Evolutionary conservation across 2,888 invertebrate genomes (phyloP), one percentile per base, ranked within the genome.

Genomic region (Eupithecia subfuscata): DNA sequence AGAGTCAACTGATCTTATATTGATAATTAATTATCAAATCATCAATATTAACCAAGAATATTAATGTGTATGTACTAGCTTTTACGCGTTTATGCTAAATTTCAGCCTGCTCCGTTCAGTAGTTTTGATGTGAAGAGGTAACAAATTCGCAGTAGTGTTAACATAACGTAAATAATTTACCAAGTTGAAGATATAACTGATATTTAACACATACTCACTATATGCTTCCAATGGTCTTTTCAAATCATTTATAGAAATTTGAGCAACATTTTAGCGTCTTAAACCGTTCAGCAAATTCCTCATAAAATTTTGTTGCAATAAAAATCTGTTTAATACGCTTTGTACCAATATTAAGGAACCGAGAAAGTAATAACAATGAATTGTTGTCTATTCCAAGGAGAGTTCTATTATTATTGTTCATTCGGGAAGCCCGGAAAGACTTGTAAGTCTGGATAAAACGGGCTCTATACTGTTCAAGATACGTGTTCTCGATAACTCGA

Each of bases 371-470:
- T 56, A 56, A 56, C 56, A 22, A 22, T 22, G 56, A 56, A n/a
- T 40, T 22, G 67, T 37, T 14, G 12, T 43, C 14, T 16, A 37
- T 67, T 43, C 63, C 63, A 16, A 63, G 40, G n/a, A 52, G 52
- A 52, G 48, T 48, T 22, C 56, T 22, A 22, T 40, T 22, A 22
- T 40, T 40, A 67, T 67, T 67, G 63, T 56, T 18, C 67, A 22
- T 43, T 40, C 40, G 37, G 9, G 8, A 63, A 3, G 67, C n/a
- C 12, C 34, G 81, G 75, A 85, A 81, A 81, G 87, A 86, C 86
- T 88, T 88, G 85, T 89, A 90, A 89, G 87, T 88, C 84, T 80
- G 89, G 90, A 86, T 90, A 89, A 89, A 83, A 82, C 81, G 82
- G 81, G 76, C 83, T 87, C 85, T 85, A 77, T 80, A 70, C 79